These are phyloP conservation scores for Xestoiulus laeticollis DNA, from an alignment of 2,888 invertebrate genomes.

Conservation along the genomic window DNA sequence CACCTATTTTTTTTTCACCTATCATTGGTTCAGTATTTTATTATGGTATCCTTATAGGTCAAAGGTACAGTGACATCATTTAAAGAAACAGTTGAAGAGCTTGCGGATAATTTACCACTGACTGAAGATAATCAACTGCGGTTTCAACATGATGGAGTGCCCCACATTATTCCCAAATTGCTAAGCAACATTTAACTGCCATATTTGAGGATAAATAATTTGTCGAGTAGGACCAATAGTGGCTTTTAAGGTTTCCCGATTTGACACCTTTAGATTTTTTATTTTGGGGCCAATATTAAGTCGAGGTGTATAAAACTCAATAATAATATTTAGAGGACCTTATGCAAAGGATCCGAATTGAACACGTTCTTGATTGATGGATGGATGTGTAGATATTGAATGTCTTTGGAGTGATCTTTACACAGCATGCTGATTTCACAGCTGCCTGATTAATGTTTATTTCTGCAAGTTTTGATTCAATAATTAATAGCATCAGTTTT, in stretches of 20 bases:
- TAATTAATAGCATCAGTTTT: not conserved
- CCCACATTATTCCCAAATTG: not conserved
- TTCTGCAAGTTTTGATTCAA: too few species aligned
- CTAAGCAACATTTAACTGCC: not conserved
- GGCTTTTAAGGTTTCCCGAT: not conserved
- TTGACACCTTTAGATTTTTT: conserved; percentile 46
- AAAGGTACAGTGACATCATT: conserved; percentile 24
- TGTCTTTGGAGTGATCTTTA: too few species aligned
- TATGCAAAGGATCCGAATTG: not conserved
- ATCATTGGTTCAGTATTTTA: not conserved
- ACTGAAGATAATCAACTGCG: not conserved
- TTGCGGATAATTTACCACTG: conserved; percentile 1
- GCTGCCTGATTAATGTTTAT: too few species aligned
- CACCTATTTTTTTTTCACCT: not conserved
- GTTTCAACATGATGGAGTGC: not conserved
- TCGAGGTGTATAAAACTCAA: not conserved
- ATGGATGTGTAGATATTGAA: too few species aligned
- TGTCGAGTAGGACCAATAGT: not conserved
- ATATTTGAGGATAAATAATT: not conserved
- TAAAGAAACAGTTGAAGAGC: not conserved
- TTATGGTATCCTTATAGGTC: not conserved
- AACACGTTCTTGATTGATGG: too few species aligned
- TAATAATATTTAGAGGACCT: not conserved
- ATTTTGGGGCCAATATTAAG: conserved; percentile 27
- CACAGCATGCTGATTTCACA: too few species aligned